Percentiles rank a stretch among this genome's conserved stretches.
Evolutionary conservation across 2,797 vertebrate genomes (phyloP).

Genomic region (Pseudocheirus occidentalis): DNA sequence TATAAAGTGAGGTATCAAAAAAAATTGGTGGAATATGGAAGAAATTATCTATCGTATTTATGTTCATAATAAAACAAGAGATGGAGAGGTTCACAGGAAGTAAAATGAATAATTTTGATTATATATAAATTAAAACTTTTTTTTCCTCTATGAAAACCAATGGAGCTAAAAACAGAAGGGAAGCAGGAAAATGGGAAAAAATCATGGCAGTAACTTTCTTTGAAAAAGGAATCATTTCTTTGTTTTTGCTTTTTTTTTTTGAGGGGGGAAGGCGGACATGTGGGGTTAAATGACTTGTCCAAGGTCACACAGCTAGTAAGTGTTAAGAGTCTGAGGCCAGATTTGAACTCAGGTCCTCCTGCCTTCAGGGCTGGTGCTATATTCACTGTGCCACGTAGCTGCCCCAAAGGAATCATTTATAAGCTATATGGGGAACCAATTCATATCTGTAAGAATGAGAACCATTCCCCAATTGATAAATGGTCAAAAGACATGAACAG

Average conservation of each 20-base stretch:
- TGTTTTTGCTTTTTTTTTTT: too few relatives aligned
- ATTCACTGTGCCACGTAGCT: too few relatives aligned
- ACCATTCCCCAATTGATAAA: neutral
- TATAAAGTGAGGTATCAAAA: neutral
- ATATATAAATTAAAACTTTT: neutral
- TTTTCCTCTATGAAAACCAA: neutral
- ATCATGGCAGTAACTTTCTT: neutral
- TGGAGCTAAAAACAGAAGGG: neutral
- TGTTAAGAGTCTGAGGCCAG: too few relatives aligned
- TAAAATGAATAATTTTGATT: neutral
- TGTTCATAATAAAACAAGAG: neutral
- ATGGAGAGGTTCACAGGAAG: neutral
- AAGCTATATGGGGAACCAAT: neutral
- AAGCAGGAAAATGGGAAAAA: neutral
- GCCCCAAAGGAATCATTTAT: neutral
- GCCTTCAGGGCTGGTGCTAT: too few relatives aligned
- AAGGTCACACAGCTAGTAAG: too few relatives aligned
- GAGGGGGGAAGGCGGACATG: too few relatives aligned
- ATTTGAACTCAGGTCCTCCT: too few relatives aligned
- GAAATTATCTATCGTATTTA: neutral
- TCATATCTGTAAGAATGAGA: neutral
- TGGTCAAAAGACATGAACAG: neutral
- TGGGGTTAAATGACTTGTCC: too few relatives aligned
- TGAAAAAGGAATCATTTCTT: neutral
- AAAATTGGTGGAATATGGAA: neutral